Evolutionary conservation across 1,140 invertebrate species (phyloP), one percentile per base, ranked within the genome.

Genomic region (Ostrea denselamellosa): DNA sequence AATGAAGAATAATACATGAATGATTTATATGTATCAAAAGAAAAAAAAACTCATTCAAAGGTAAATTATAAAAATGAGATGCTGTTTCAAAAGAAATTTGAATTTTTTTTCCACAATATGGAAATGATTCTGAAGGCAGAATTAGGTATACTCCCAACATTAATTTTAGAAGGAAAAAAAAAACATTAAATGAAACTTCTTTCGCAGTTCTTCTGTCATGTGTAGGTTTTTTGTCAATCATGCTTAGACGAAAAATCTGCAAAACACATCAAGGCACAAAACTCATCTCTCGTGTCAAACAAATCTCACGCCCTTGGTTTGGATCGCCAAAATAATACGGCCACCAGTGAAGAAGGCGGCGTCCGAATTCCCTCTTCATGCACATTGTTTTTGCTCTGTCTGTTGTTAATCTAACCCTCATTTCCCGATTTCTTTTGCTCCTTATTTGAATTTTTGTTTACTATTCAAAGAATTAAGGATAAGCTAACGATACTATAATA

Each of bases 281-380:
- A 77, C 28, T 77, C 68, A 77, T 77, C 68, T 34, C 68, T 77
- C 68, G 68, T 77, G 68, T 77, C 68, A 77, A 77, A 77, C 68
- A 77, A 77, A 77, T 77, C 68, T 77, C 68, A 77, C 68, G 68
- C 68, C 68, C 68, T 77, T 77, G 68, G 25, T 77, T 77, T 77
- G 68, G 68, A 77, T 77, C 68, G 68, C 68, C 68, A 77, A 28
- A 77, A 77, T 77, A 77, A 77, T 77, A 28, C 28, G 68, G 68
- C 68, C 68, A 77, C 68, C 68, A 34, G 68, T 77, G 68, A 28
- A 34, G 68, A 77, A 17, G 22, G 25, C 28, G 56, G 56, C 68
- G 25, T 77, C 68, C 22, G 22, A 77, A 25, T 77, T 77, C 14
- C 25, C 14, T 77, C 68, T 62, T 62, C 14, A 19, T 19, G 5